These are phyloP conservation scores for Synanthedon tipuliformis DNA, from an alignment of 2,888 invertebrate species.

Conservation along the genomic window DNA sequence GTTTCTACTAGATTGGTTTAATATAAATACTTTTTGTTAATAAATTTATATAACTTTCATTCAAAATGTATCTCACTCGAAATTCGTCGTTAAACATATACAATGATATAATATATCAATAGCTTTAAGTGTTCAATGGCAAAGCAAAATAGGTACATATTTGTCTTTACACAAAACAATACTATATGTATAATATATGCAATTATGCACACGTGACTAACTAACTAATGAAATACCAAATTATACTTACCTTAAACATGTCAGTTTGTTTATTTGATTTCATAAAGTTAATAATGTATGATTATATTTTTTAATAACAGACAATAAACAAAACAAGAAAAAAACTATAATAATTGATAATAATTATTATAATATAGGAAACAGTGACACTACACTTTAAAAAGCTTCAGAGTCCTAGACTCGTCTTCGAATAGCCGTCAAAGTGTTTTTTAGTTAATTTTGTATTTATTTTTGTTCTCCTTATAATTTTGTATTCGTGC, in stretches of 20 bases:
- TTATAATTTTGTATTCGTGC: slow-evolving; percentile 53
- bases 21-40: too few species aligned
- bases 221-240: slow-evolving; percentile 9
- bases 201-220: background rate
- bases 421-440: slow-evolving; percentile 59
- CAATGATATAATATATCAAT: slow-evolving; percentile 30
- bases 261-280: slow-evolving; percentile 12
- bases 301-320: slow-evolving; percentile 13
- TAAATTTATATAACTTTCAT: background rate
- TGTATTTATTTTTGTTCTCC: slow-evolving; percentile 42
- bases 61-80: slow-evolving; percentile 34
- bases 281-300: slow-evolving; percentile 14
- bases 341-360: background rate
- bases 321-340: too few species aligned
- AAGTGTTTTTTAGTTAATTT: slow-evolving; percentile 64
- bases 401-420: slow-evolving; percentile 66
- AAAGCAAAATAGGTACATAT: slow-evolving; percentile 46
- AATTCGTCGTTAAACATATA: slow-evolving; percentile 20
- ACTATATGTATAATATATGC: background rate
- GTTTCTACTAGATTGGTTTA: too few species aligned
- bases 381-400: slow-evolving; percentile 54
- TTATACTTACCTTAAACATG: slow-evolving; percentile 8
- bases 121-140: slow-evolving; percentile 66
- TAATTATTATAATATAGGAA: slow-evolving; percentile 19
- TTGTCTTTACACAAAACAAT: slow-evolving; percentile 17